Base-by-base conservation (phyloP, 1,140 invertebrate genomes). In the Tetragonula clypearis region DNA sequence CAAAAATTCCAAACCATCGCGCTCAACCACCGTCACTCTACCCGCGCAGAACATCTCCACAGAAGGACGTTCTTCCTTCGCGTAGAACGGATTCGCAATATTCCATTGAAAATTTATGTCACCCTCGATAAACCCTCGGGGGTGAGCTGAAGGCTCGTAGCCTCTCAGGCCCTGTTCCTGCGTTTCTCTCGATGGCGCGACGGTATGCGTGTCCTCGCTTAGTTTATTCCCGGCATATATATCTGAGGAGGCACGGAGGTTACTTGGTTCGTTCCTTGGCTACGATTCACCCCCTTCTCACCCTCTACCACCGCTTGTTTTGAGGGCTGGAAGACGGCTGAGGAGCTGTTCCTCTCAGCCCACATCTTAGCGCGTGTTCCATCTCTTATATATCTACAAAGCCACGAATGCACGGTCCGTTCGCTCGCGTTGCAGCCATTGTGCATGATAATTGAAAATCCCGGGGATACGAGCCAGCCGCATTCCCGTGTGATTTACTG, bases 381-480 rank as follows among this genome's bases (percentile, higher is more conserved):
- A 41, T 86, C 76, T 73, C 84, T 75, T 81, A 69, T 82, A 89
- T 89, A 91, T 92, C 87, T 90, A 85, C 85, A 84, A 91, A 90
- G 88, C 79, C 86, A 68, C 82, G 74, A 85, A 90, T 92, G 88
- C 84, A 90, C 76, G 78, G 87, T 90, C 84, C 87, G 84, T 86
- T 73, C 86, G 78, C 86, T 73, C 86, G 78, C 86, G 91, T 86
- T 88, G 84, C 83, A 76, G 66, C 83, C 75, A 90, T 93, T 92
- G 91, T 92, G 87, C 87, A 92, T 91, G 88, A 92, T 93, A 93
- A 93, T 93, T 93, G 92, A 92, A 93, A 92, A 92, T 92, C 74
- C 87, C 84, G 78, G 77, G 85, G 83, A 86, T 86, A 88, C 89
- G 74, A 84, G 86, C 88, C 77, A 79, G 80, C 79, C 71, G 56